These are phyloP conservation scores for Desmodus rotundus DNA, from an alignment of 2,113 vertebrate genomes.

Conservation along the genomic window DNA sequence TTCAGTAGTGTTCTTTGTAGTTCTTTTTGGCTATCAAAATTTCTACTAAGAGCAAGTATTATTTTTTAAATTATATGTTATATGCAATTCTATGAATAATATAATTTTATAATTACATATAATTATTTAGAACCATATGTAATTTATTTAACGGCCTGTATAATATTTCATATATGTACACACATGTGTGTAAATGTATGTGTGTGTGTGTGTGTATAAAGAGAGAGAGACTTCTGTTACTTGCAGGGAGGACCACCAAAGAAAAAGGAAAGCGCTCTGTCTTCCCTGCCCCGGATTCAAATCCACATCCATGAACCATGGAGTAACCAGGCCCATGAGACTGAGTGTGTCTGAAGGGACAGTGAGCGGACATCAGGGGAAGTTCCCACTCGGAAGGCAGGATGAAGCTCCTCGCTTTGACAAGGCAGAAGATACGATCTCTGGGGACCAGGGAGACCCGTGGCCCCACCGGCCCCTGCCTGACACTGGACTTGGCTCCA, in stretches of 20 bases:
- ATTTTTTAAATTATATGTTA: not conserved
- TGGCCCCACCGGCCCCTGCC: not conserved
- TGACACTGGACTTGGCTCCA: not conserved
- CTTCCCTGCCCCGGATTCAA: not conserved
- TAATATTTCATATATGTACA: not conserved
- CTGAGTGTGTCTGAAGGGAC: accelerated
- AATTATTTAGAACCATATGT: not conserved
- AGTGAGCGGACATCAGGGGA: accelerated
- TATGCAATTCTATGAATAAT: not conserved
- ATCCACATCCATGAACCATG: accelerated
- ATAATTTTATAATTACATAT: not conserved
- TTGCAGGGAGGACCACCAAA: not conserved
- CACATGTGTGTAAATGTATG: too few relatives aligned
- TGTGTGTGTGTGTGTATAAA: not conserved
- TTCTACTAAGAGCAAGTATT: not conserved
- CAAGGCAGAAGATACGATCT: not conserved
- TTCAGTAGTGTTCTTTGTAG: not conserved
- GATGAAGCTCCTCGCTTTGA: accelerated
- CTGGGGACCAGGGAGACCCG: not conserved
- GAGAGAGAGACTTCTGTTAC: not conserved
- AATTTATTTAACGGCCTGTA: too few relatives aligned
- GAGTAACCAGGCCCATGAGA: too few relatives aligned
- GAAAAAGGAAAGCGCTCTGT: accelerated
- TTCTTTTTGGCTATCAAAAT: not conserved
- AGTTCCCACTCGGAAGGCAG: accelerated